Conservation (phyloP, 2,113 vertebrate species). For the Sylvilagus bachmani region DNA sequence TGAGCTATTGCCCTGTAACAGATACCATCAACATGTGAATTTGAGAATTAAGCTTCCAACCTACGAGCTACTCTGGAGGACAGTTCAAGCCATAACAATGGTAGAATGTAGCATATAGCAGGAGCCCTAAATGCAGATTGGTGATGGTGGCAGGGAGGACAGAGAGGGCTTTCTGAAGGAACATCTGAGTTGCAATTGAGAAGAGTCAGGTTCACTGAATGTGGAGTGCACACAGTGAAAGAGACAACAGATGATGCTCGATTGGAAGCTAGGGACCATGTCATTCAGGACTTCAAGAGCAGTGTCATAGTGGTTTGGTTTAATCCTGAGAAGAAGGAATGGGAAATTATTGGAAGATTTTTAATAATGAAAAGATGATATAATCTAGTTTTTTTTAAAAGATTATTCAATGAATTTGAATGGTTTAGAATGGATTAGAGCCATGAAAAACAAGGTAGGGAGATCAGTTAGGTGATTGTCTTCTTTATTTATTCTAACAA, state of each 20-base stretch:
- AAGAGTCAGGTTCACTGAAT: constrained; percentile 26
- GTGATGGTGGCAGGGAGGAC: too few species aligned
- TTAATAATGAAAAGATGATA: constrained; percentile 29
- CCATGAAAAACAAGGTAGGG: not conserved
- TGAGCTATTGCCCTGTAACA: too few species aligned
- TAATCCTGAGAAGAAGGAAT: not conserved
- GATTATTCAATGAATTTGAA: not conserved
- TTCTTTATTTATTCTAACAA: constrained; percentile 55
- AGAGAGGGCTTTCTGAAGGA: constrained; percentile 32
- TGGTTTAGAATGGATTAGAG: not conserved
- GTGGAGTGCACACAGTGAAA: not conserved
- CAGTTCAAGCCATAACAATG: too few species aligned
- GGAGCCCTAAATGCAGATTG: not conserved
- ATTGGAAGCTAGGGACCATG: not conserved
- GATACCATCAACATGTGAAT: too few species aligned
- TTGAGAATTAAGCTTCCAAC: too few species aligned
- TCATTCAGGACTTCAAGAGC: constrained; percentile 1
- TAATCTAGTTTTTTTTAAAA: constrained; percentile 2
- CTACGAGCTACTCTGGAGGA: too few species aligned
- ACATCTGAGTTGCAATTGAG: constrained; percentile 20
- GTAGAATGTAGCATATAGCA: not conserved
- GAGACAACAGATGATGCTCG: not conserved
- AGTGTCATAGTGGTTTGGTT: not conserved
- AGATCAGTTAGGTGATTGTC: not conserved
- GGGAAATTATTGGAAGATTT: not conserved